phyloP scores from a whole-genome alignment of 2,888 invertebrate species.

The Phorcus lineatus region DNA sequence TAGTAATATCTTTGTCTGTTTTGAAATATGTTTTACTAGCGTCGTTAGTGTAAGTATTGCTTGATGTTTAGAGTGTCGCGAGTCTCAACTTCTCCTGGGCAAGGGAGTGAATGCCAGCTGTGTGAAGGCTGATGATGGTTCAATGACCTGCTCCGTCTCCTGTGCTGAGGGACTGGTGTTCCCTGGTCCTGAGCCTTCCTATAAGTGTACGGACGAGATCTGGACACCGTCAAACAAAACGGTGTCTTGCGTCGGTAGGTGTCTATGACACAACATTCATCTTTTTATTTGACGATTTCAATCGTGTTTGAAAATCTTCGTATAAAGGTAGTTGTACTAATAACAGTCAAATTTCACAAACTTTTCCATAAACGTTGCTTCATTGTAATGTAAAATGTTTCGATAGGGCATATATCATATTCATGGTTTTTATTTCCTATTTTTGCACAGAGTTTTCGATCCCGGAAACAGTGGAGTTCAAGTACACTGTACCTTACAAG shows the following conservation, averaged over 20 bases:
- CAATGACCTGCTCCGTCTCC: not conserved
- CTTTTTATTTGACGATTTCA: too few relatives aligned
- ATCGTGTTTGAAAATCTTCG: too few relatives aligned
- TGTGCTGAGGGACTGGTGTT: slow-evolving; percentile 13
- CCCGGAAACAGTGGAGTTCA: not conserved
- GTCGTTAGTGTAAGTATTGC: not conserved
- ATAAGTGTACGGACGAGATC: not conserved
- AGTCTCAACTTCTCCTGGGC: not conserved
- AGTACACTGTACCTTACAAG: slow-evolving; percentile 7
- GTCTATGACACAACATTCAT: too few relatives aligned
- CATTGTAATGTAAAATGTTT: too few relatives aligned
- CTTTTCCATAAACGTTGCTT: too few relatives aligned
- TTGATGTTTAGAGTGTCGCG: not conserved
- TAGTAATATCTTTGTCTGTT: too few relatives aligned
- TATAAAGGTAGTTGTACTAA: too few relatives aligned
- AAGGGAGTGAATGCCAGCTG: not conserved
- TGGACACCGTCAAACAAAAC: not conserved
- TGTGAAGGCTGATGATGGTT: not conserved
- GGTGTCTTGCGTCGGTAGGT: slow-evolving; percentile 16
- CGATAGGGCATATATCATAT: too few relatives aligned
- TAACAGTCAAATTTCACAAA: too few relatives aligned
- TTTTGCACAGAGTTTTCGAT: not conserved
- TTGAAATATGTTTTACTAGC: too few relatives aligned
- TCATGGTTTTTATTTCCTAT: too few relatives aligned
- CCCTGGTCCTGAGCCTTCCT: not conserved